Evolutionary conservation across 2,888 invertebrate genomes (phyloP).

Genomic region (Sinodicranocentrus sp.): DNA sequence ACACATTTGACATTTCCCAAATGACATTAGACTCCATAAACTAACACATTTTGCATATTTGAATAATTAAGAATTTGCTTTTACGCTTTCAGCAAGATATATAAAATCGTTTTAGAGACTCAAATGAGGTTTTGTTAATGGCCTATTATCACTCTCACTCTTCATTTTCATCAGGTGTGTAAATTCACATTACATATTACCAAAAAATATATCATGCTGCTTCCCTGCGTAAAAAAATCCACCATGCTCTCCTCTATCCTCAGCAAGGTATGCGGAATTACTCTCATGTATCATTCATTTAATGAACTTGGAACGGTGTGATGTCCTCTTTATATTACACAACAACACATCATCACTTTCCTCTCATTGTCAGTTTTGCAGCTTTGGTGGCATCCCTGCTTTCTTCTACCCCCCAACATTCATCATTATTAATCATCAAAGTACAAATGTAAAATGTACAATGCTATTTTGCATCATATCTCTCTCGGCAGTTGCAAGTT

Average conservation of each 20-base stretch:
- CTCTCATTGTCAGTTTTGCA: slow-evolving; percentile 1
- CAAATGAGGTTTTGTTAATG: slow-evolving; percentile 55
- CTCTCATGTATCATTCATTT: too few relatives aligned
- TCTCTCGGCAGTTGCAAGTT: neutral
- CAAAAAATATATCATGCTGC: neutral
- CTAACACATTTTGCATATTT: too few relatives aligned
- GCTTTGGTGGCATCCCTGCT: slow-evolving; percentile 53
- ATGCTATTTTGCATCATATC: slow-evolving; percentile 26
- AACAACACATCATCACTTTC: neutral
- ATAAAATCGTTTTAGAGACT: neutral
- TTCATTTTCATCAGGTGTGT: slow-evolving; percentile 51
- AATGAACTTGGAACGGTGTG: too few relatives aligned
- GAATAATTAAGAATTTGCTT: neutral
- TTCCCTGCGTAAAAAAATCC: slow-evolving; percentile 18
- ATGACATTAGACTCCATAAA: too few relatives aligned
- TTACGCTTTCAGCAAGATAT: slow-evolving; percentile 29
- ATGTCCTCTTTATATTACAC: neutral
- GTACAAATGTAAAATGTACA: slow-evolving; percentile 24
- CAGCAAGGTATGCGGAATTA: too few relatives aligned
- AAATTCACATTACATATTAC: slow-evolving; percentile 14
- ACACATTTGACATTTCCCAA: too few relatives aligned
- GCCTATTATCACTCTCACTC: slow-evolving; percentile 59
- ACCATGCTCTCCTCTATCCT: slow-evolving; percentile 23
- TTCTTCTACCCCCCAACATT: slow-evolving; percentile 1
- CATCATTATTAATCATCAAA: slow-evolving; percentile 11